Base-by-base conservation (phyloP, 1,140 invertebrate genomes). In the Lepidurus couesii region DNA sequence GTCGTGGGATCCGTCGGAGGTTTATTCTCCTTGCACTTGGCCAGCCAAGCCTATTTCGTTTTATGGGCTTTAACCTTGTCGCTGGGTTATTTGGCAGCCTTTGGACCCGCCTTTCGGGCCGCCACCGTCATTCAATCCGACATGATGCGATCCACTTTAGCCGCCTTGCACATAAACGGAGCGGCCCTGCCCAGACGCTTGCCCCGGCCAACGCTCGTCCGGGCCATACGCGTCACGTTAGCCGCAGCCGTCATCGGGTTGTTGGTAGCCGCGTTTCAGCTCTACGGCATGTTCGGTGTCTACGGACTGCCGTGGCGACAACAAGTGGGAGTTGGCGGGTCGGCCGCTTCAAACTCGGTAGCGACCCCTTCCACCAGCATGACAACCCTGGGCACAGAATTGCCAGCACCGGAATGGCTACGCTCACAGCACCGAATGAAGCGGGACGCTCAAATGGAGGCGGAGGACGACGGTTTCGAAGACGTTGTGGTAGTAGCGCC, bases 161-260 rank as follows among this genome's bases (percentile, higher is more conserved):
- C 84, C 7, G 85, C 84, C 77, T 83, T 83, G 76, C 84, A 83
- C 78, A 82, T 82, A 44, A 82, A 82, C 73, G 81, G 81, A 42
- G 80, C 80, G 75, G 80, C 78, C 8, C 75, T 83, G 24, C 82
- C 83, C 9, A 80, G 81, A 44, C 82, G 81, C 80, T 77, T 84
- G n/a, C 83, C 83, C 10, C 80, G 79, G 76, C 83, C 84, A 42
- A 84, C 81, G 88, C 88, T 93, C 0, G 90, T 74, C 91, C 92
- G 85, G 80, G 93, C 93, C 2, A 93, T 95, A 44, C 92, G 94
- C 79, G 92, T 95, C 44, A 95, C 93, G 11, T 89, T 96, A 77
- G 91, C 93, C 0, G 92, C 92, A 0, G 92, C 94, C 0, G 85
- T 96, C 77, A 84, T 95, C 11, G 95, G 94, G 83, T 88, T 95